Conservation (phyloP, 2,888 invertebrate species). For the Asteroscopus sphinx region DNA sequence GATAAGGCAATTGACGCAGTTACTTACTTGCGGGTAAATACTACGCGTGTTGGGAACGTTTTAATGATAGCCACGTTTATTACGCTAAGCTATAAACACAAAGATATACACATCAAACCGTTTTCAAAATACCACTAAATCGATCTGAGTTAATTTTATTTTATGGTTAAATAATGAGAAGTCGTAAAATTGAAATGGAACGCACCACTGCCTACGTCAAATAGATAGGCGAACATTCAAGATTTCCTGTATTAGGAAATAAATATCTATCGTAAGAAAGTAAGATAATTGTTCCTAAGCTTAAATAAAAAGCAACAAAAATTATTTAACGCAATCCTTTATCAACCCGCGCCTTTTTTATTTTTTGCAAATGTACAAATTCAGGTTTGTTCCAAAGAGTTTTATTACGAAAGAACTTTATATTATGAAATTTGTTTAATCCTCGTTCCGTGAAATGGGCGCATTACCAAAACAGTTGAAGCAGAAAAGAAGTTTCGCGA, state of each 20-base stretch:
- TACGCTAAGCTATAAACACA: slow-evolving; percentile 44
- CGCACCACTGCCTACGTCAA: slow-evolving; percentile 35
- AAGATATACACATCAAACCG: slow-evolving; percentile 38
- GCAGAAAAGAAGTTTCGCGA: slow-evolving; percentile 59
- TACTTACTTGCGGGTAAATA: slow-evolving; percentile 60
- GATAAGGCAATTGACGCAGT: slow-evolving; percentile 73
- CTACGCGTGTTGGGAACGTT: slow-evolving; percentile 36
- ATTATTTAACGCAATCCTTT: slow-evolving; percentile 19
- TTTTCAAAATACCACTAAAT: slow-evolving; percentile 48
- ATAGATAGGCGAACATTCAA: slow-evolving; percentile 36
- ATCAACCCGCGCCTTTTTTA: slow-evolving; percentile 13
- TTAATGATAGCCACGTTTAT: slow-evolving; percentile 51
- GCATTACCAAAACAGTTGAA: slow-evolving; percentile 55
- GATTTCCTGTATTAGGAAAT: slow-evolving; percentile 47
- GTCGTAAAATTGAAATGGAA: slow-evolving; percentile 53
- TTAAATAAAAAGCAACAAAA: slow-evolving; percentile 20
- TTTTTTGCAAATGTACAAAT: slow-evolving; percentile 23
- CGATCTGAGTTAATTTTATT: slow-evolving; percentile 54
- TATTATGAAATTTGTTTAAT: slow-evolving; percentile 59
- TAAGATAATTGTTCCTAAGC: slow-evolving; percentile 16
- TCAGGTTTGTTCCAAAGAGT: slow-evolving; percentile 45
- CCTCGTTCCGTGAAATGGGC: slow-evolving; percentile 45
- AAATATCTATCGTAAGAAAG: slow-evolving; percentile 22
- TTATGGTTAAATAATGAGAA: slow-evolving; percentile 56
- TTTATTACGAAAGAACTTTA: slow-evolving; percentile 50